Evolutionary conservation across 1,140 invertebrate genomes (phyloP).

Genomic region (Probaryconus sp.): DNA sequence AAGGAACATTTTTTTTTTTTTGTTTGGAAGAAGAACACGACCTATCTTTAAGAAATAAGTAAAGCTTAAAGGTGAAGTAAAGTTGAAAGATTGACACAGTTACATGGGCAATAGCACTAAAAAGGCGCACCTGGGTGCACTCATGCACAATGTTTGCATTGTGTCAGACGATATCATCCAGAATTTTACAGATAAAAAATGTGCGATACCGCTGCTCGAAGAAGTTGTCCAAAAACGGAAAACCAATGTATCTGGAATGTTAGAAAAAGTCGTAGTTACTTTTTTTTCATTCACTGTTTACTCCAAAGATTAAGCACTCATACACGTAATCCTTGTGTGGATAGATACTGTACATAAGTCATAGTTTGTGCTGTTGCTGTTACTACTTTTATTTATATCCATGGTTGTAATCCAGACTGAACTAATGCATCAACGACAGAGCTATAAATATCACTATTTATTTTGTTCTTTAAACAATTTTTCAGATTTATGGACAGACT

Average conservation of each 20-base stretch:
- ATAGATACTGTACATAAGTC: too few species aligned
- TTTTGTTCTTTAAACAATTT: too few species aligned
- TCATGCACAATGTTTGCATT: constrained; percentile 26
- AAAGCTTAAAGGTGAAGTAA: constrained; percentile 19
- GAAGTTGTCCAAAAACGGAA: constrained; percentile 23
- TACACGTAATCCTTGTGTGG: not conserved
- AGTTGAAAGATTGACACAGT: constrained; percentile 27
- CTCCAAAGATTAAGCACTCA: constrained; percentile 6
- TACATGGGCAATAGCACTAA: constrained; percentile 32
- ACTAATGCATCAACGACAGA: too few species aligned
- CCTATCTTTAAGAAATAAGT: not conserved
- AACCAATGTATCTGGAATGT: constrained; percentile 9
- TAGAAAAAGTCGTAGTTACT: constrained; percentile 2
- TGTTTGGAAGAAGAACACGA: too few species aligned
- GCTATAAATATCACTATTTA: too few species aligned
- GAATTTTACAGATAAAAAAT: constrained; percentile 13
- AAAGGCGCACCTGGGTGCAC: constrained; percentile 35
- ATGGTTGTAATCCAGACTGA: too few species aligned
- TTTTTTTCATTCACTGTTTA: constrained; percentile 12
- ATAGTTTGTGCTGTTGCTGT: too few species aligned
- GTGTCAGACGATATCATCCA: constrained; percentile 23
- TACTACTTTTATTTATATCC: too few species aligned
- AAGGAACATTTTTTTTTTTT: too few species aligned
- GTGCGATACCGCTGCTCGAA: constrained; percentile 9
- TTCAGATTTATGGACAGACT: too few species aligned